phyloP scores from a whole-genome alignment of 2,888 invertebrate species.

The Acleris literana region DNA sequence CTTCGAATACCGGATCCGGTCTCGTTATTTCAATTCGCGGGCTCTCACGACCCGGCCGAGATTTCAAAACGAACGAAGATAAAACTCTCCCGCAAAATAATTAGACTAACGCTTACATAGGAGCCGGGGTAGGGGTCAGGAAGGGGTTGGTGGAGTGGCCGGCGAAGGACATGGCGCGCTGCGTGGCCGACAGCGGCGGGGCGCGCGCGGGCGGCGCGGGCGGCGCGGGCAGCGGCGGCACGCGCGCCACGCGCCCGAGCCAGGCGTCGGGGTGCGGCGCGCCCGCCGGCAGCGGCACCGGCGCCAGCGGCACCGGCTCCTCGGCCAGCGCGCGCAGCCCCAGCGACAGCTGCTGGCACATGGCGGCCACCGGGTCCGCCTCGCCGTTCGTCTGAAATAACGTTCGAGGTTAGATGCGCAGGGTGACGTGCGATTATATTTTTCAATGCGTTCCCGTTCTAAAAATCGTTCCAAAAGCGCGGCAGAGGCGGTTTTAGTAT shows the following conservation, averaged over 20 bases:
- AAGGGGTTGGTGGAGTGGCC: constrained; percentile 60
- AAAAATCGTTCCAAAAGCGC: no score
- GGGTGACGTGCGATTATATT: no score
- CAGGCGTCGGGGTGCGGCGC: constrained; percentile 54
- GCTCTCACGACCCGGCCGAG: no score
- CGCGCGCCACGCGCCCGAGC: constrained; percentile 50
- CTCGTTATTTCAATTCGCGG: no score
- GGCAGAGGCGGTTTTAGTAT: no score
- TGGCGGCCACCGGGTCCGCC: constrained; percentile 86
- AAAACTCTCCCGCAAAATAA: no score
- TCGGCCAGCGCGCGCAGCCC: constrained; percentile 89
- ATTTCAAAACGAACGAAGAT: no score
- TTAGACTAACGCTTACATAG: constrained; percentile 37
- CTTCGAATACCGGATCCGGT: no score
- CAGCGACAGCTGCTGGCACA: constrained; percentile 91
- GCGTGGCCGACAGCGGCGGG: constrained; percentile 43
- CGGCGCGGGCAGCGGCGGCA: constrained; percentile 82
- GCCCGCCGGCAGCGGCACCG: constrained; percentile 48
- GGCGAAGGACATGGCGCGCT: constrained; percentile 67
- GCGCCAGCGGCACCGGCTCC: constrained; percentile 60
- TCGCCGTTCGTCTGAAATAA: constrained; percentile 29
- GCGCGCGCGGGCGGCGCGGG: constrained; percentile 44
- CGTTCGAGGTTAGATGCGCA: neutral
- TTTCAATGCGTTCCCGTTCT: no score
- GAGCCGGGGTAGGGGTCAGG: constrained; percentile 49